Evolutionary conservation across 2,888 invertebrate genomes (phyloP), one percentile per base, ranked within the genome.

Genomic region (Drosophila picticornis): DNA sequence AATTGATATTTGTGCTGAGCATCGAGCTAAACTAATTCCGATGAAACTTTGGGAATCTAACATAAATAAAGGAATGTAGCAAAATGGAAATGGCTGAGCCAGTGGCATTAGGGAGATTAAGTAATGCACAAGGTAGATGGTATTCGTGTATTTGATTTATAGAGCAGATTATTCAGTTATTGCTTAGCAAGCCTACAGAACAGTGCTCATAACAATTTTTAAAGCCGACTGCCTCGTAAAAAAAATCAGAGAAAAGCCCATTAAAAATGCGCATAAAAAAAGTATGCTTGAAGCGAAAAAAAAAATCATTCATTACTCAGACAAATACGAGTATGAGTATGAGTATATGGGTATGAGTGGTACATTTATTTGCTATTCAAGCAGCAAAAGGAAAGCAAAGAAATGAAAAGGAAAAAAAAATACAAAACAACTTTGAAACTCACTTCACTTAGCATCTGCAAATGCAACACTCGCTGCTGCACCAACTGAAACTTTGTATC

Each of bases 1-100:
- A 81, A 81, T 81, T 77, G 73, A 71, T 80, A 80, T 62, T 55
- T 72, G 32, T 62, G 72, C 69, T 75, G 48, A 66, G 62, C 59
- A 50, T 53, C 59, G 58, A 25, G 29, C 55, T 57, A 67, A 57
- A 31, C 75, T 51, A 60, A 74, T 59, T 58, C 29, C 40, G 50
- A 22, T 11, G 34, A 27, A 73, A 61, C 46, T 73, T 57, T 62
- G 34, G 34, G 13, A 56, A 50, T 31, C 4, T 9, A 29, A 9
- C 29, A 51, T 19, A 3, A 7, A 40, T n/a, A 10, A 2, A 5
- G n/a, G n/a, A 55, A 48, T 34, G 16, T 36, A 9, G 40, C 29
- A 36, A n/a, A 46, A 5, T 7, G 25, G 16, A 25, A 27, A 36
- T n/a, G n/a, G 13, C n/a, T 10, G 6, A 65, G 38, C 40, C 51